Base-by-base conservation (phyloP, 64 coral and sea anemone genomes). In the Montipora foliosa region DNA sequence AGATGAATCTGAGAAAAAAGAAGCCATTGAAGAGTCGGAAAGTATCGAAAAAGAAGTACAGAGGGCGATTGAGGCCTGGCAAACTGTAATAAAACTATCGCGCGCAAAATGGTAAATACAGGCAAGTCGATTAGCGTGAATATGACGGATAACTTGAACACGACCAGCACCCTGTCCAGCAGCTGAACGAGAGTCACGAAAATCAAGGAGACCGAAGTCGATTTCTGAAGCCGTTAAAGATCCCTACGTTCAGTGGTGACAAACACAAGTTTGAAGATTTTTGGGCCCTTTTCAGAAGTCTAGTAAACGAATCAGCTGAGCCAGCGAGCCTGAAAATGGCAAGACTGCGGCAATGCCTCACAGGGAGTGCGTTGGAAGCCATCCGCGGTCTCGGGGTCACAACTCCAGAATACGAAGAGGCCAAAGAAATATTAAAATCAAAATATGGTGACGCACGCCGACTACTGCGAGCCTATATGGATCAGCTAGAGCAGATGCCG, bases 371-470 rank as follows among this genome's bases (percentile, higher is more conserved):
- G 10, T 60, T 79, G 13, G 76, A 90, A 53, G 80, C 90, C 44
- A 85, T 92, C 8, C 75, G 77, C 12, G 77, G 77, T 11, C 17
- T 94, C 0, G 92, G 84, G 3, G 84, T 94, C 25, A 22, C 90
- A 10, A 2, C 8, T 19, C 59, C 14, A 9, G 82, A 93, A 55
- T 93, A 93, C 29, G 82, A 86, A 45, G 91, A 93, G 62, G 91
- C 81, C 19, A 93, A 93, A 61, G 51, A 79, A n/a, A 93, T 93
- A 37, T 37, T 93, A 49, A 55, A 79, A 22, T 20, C 75, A 3
- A 93, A 91, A 60, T 91, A 82, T 82, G 90, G 90, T 68, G 79
- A 68, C 19, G 20, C 80, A 17, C 55, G 90, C 4, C 81, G 91
- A 20, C 74, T 87, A 37, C 16, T 87, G 21, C 49, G 48, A 57